Base-by-base conservation (phyloP, 2,113 vertebrate genomes). In the Anhinga anhinga region DNA sequence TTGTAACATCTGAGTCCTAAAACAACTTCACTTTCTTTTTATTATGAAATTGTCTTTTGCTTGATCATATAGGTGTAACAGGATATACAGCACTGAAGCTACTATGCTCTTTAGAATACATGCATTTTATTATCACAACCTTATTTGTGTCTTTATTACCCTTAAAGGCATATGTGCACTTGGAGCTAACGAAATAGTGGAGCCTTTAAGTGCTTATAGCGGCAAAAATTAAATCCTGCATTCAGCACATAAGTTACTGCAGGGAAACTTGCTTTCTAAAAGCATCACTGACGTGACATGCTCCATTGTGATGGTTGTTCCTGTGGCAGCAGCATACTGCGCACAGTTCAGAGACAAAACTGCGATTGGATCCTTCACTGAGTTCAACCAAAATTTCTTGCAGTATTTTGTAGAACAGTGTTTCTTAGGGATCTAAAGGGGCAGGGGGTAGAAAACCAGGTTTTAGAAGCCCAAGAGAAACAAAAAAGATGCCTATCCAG, bases 241-340 rank as follows among this genome's bases (percentile, higher is more conserved):
- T 53, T 81, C n/a, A 53, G 38, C 22, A 9, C 15, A 4, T 59
- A 34, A 56, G 27, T 40, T 5, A 1, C 20, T 45, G 52, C 20
- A 61, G 25, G 44, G 21, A 50, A 80, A 30, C 7, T 30, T 2
- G 1, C 16, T 26, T 71, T 59, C 55, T 52, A 27, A 27, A 62
- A 69, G 17, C 6, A 1, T 14, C 19, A 27, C 32, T 67, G 62
- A 49, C 20, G 1, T 0, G 5, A 15, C 3, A 2, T 3, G 15
- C 32, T 45, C 12, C 1, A 0, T 4, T 10, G 45, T 36, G 61
- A 15, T 0, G 4, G 45, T 10, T 42, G 56, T 25, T 56, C 23
- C 49, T 32, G n/a, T 13, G 32, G 29, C 38, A 47, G 32, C 27
- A 50, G 38, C 0, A 2, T 11, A 9, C 38, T 45, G 34, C 1